Evolutionary conservation across 2,113 vertebrate species (phyloP), one percentile per base, ranked within the genome.

Genomic region (Paralichthys olivaceus): DNA sequence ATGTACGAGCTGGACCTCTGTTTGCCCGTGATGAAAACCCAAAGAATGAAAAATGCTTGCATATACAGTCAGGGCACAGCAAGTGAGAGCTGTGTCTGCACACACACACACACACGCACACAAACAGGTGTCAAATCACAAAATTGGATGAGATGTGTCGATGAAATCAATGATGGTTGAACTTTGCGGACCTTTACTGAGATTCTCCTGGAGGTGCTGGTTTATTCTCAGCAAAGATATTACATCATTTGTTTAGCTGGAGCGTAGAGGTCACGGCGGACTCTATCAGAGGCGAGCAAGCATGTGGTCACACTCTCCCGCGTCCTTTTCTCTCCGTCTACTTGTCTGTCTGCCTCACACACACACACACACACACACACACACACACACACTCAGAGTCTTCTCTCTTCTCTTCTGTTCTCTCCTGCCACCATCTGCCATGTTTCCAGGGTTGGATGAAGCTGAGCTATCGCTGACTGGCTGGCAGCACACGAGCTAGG

Each of bases 381-480:
- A 77, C 7, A 49, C 7, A 54, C 25, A 23, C 71, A 17, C 59
- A 7, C 37, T 32, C 23, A 45, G 57, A 26, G n/a, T 65, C 20
- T 20, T 79, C 14, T 55, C 51, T 71, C 73, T 43, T 76, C 72
- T 84, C 62, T 32, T 87, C 80, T 91, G 77, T 88, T 87, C 81
- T 87, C 81, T 84, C 79, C 79, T 78, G 72, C 77, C 51, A 59
- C 84, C 88, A 89, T 89, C 91, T 93, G 90, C 90, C 89, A 81
- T 88, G 80, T 85, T 88, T 91, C 89, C 80, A 84, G 65, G 76
- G 69, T 85, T 92, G 81, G 88, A 89, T 88, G 82, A 84, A 83
- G 71, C 86, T 77, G 84, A 84, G 82, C 84, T 87, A 79, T 88
- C 85, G 86, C 79, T 89, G 81, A 71, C 82, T 81, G 87, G 72